Base-by-base conservation (phyloP, 2,888 invertebrate genomes). In the Euclidia mi region DNA sequence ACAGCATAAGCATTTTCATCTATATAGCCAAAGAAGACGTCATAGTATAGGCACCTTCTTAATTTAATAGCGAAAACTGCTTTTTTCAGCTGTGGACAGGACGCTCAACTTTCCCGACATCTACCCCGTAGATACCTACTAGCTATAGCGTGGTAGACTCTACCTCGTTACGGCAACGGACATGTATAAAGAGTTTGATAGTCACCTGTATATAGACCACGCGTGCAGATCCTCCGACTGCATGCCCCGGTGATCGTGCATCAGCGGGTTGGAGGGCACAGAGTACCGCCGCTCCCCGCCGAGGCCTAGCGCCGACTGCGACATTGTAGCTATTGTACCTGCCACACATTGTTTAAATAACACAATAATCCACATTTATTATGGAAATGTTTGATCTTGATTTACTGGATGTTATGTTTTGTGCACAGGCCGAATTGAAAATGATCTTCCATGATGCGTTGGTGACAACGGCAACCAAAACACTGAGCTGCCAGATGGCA, bases 221-320 rank as follows among this genome's bases (percentile, higher is more conserved):
- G 98, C 98, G 89, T 99, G 98, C 60, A 99, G 95, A 88, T 98
- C 98, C 87, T 98, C 98, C 46, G 97, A 98, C 75, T 98, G 97
- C 86, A 97, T 97, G 63, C 96, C 97, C 64, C 97, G 96, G 57
- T 97, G 97, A 85, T 95, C 96, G 87, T 94, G 95, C 73, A 95
- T 89, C 67, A 95, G 89, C 55, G 97, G 96, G 88, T 97, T 96
- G 74, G 97, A 97, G 20, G 98, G 98, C 86, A 98, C 98, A 48
- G 98, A 98, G 94, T 98, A 98, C 84, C 98, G 96, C 78, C 98
- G 95, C 92, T 98, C 98, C 75, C 95, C 96, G 76, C 95, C 95
- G 79, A 92, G 84, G 53, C 94, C 94, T 47, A 93, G 78, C 73
- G 92, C 92, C 40, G 94, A 94, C 82, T 90, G 91, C 60, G 94